phyloP scores from a whole-genome alignment of 2,113 vertebrate genomes.

The Microtus oregoni region DNA sequence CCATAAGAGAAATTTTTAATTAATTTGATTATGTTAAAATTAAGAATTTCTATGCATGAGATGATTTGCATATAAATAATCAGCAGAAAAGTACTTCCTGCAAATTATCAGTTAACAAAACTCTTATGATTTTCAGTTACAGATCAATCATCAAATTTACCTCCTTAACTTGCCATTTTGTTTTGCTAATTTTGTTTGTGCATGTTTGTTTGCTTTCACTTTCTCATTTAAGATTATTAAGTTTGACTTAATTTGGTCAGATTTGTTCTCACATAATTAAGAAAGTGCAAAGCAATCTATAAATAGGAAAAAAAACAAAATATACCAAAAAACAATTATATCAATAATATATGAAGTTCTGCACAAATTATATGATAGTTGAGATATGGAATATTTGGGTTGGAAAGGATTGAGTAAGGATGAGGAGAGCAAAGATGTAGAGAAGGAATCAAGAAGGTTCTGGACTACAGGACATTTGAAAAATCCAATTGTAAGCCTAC shows the following conservation, averaged over 20 bases:
- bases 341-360: background rate
- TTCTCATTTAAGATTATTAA: conserved; percentile 95
- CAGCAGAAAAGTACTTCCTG: conserved; percentile 86
- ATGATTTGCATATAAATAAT: conserved; percentile 80
- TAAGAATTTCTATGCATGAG: background rate
- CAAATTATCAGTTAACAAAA: conserved; percentile 87
- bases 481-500: background rate
- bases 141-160: conserved; percentile 88
- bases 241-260: conserved; percentile 96
- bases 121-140: conserved; percentile 88
- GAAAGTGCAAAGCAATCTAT: background rate
- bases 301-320: background rate
- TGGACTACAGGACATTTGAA: background rate
- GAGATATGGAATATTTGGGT: background rate
- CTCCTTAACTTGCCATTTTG: conserved; percentile 90
- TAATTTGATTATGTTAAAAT: background rate
- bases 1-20: background rate
- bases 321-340: background rate
- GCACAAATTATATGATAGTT: background rate
- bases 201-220: conserved; percentile 86
- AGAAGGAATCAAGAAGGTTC: background rate
- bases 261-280: background rate
- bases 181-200: conserved; percentile 88
- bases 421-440: background rate
- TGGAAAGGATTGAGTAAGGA: background rate